Percentiles rank a stretch among this genome's conserved stretches.
phyloP scores from a whole-genome alignment of 2,888 invertebrate species.

The Trissonchulus latispiculum region DNA sequence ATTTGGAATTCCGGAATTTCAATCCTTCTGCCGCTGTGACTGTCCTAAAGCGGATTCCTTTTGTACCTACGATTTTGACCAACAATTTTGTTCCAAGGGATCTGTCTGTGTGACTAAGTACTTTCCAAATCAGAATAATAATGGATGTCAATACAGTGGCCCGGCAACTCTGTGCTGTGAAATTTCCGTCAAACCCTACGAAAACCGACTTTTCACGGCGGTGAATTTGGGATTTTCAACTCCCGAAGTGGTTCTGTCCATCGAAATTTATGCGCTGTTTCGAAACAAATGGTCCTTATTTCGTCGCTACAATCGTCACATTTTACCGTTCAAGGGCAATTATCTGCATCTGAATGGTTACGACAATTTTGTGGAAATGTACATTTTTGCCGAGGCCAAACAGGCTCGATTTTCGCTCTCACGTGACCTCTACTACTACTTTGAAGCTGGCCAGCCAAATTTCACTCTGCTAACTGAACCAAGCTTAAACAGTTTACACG shows the following conservation, averaged over 20 bases:
- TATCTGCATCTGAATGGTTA: conserved; percentile 17
- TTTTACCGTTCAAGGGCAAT: conserved; percentile 15
- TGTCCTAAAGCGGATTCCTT: background rate
- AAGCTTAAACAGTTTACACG: background rate
- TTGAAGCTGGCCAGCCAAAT: background rate
- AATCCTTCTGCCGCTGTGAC: conserved; percentile 3
- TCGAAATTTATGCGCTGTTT: conserved; percentile 9
- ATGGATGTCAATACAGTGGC: background rate
- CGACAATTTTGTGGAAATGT: conserved; percentile 10
- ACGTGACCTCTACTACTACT: background rate
- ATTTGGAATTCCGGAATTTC: conserved; percentile 15
- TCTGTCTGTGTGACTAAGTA: conserved; percentile 8
- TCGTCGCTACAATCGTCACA: conserved; percentile 3
- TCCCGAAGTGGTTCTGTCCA: background rate
- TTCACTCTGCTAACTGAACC: background rate
- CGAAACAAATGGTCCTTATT: conserved; percentile 2
- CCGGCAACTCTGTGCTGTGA: conserved; percentile 13
- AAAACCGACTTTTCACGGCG: conserved; percentile 9
- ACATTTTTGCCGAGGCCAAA: conserved; percentile 16
- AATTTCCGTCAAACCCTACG: background rate
- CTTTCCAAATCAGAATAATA: background rate
- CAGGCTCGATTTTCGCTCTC: conserved; percentile 4
- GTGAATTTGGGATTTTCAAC: background rate
- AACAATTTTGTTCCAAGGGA: background rate
- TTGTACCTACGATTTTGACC: background rate